Conservation (phyloP, 2,797 vertebrate species). For the Artibeus lituratus region DNA sequence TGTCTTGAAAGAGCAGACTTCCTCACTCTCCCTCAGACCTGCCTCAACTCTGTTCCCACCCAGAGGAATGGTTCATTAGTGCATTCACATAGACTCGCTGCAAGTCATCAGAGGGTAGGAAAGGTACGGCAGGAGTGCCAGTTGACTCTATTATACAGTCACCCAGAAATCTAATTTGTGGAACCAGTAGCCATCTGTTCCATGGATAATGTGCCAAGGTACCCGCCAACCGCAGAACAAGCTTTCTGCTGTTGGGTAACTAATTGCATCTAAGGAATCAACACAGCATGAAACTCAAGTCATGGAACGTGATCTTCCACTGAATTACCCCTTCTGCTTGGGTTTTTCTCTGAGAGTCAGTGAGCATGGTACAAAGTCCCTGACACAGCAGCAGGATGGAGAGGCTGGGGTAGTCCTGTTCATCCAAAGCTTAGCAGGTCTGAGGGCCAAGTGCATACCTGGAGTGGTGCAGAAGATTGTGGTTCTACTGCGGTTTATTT, state of each 20-base stretch:
- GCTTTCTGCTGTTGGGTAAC: constrained; percentile 74
- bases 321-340: constrained; percentile 50
- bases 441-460: background rate
- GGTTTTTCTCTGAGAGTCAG: constrained; percentile 12
- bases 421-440: background rate
- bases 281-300: constrained; percentile 69
- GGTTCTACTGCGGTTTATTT: background rate
- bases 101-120: constrained; percentile 16
- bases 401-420: background rate
- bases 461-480: background rate
- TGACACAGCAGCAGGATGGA: background rate
- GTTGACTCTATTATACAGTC: constrained; percentile 76
- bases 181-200: constrained; percentile 82
- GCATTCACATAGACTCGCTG: constrained; percentile 27
- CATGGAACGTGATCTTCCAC: constrained; percentile 41
- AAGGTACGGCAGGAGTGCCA: constrained; percentile 48
- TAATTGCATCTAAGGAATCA: constrained; percentile 79
- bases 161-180: constrained; percentile 83
- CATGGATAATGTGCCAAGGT: constrained; percentile 77
- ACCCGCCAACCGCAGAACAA: constrained; percentile 76
- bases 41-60: background rate
- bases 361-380: background rate
- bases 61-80: constrained; percentile 27
- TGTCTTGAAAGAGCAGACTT: background rate
- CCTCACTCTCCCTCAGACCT: background rate